These are phyloP conservation scores for Ophioninae sp. DNA, from an alignment of 2,888 invertebrate species.

Conservation along the genomic window DNA sequence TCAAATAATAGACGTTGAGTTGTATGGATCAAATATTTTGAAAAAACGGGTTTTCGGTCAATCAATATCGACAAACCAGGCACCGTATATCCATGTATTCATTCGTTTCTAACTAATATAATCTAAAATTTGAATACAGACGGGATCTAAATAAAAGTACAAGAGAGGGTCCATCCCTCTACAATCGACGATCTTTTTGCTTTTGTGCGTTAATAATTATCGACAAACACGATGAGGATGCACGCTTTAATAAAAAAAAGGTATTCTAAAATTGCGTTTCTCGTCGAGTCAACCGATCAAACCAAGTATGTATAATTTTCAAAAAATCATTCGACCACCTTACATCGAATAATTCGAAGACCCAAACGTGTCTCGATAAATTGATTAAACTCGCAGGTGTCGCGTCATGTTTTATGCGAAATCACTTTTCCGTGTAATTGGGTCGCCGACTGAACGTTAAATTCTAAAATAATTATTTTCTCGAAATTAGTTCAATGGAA, in stretches of 20 bases:
- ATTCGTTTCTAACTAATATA: slow-evolving; percentile 6
- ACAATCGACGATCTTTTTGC: slow-evolving; percentile 4
- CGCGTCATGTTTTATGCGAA: slow-evolving; percentile 26
- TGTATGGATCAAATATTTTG: background rate
- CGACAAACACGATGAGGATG: background rate
- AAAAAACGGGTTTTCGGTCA: background rate
- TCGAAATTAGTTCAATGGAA: background rate
- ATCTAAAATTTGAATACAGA: slow-evolving; percentile 19
- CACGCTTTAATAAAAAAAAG: background rate
- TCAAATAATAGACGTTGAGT: background rate
- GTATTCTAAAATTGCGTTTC: background rate
- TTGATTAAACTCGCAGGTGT: slow-evolving; percentile 12
- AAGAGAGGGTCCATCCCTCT: background rate
- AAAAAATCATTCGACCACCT: background rate
- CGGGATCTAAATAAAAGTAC: slow-evolving; percentile 19
- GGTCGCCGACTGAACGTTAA: slow-evolving; percentile 14
- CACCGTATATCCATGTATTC: slow-evolving; percentile 29
- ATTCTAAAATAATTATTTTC: background rate
- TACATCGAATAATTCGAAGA: background rate
- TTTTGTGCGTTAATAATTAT: slow-evolving; percentile 39
- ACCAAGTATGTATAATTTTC: background rate
- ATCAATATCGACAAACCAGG: background rate
- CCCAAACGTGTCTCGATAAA: background rate
- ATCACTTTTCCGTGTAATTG: slow-evolving; percentile 41
- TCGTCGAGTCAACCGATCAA: background rate